Base-by-base conservation (phyloP, 1,140 invertebrate genomes). In the Eufriesea mexicana region DNA sequence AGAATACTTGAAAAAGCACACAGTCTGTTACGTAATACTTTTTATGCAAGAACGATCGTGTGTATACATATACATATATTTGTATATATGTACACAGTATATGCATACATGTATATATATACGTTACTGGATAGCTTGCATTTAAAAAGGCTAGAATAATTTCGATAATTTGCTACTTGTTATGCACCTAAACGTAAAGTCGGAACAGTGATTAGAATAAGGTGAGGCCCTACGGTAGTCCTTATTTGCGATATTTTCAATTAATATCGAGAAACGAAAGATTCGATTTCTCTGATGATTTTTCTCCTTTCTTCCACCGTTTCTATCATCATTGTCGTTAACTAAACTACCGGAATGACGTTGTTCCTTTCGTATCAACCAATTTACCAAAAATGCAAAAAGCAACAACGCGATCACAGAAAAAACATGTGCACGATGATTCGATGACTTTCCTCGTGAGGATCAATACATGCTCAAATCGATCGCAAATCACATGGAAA, bases 141-240 rank as follows among this genome's bases (percentile, higher is more conserved):
- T 78, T 83, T 47, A 79, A 84, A 84, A 84, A 80, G 20, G 79
- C 73, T 87, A 87, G 67, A 87, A 68, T 84, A 84, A 77, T 82
- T 84, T 86, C 54, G 70, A 78, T 70, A 87, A 84, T 18, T 83
- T 71, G 81, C 81, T 83, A 83, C 64, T 68, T 28, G 28, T 83
- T 83, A 83, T 83, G 54, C 81, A 78, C 45, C 81, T 77, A 77
- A 83, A 83, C 81, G 81, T 71, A 83, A 83, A 76, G 47, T 83
- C 64, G 35, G 66, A 83, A 83, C 75, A 83, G 73, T 61, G 81
- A 83, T 83, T 83, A 83, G 81, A 83, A 62, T 83, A 77, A 83
- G n/a, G 18, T 78, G 75, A 83, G 81, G 81, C 81, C 55, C 74
- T 83, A 78, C 47, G 51, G 42, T 70, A 47, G 59, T 76, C 57